A percentile compares a stretch with the other conserved stretches of the same genome.
Evolutionary conservation across 1,140 invertebrate genomes (phyloP).

Genomic region (Zaprionus africanus): DNA sequence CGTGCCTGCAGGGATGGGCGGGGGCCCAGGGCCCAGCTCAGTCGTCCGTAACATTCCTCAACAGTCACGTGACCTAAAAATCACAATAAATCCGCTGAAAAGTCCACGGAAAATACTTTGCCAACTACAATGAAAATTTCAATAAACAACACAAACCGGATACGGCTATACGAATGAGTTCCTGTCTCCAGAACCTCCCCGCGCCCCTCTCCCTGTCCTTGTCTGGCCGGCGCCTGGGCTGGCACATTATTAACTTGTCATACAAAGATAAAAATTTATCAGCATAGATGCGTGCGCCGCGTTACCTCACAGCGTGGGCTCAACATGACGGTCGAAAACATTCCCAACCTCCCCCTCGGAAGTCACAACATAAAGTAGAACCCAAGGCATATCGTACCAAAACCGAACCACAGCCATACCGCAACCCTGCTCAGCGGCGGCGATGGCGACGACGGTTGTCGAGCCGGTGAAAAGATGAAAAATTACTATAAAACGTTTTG

Average conservation of each 20-base stretch:
- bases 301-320: conserved; percentile 69
- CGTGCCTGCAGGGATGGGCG: not conserved
- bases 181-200: not conserved
- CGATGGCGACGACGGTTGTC: conserved; percentile 8
- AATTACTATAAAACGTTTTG: conserved; percentile 84
- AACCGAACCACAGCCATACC: not conserved
- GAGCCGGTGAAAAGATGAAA: conserved; percentile 75
- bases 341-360: conserved; percentile 15
- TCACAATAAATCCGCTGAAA: conserved; percentile 79
- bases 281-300: conserved; percentile 66
- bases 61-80: conserved; percentile 76
- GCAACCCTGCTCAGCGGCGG: not conserved
- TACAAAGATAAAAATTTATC: conserved; percentile 82
- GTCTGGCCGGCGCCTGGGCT: conserved; percentile 60
- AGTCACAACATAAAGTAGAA: not conserved
- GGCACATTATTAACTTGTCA: conserved; percentile 83
- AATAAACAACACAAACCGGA: conserved; percentile 59
- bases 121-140: conserved; percentile 59
- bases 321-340: conserved; percentile 67
- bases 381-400: not conserved
- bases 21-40: not conserved
- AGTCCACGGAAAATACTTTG: conserved; percentile 57
- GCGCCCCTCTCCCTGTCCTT: not conserved
- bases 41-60: conserved; percentile 52
- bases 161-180: conserved; percentile 14